Evolutionary conservation across 2,888 invertebrate species (phyloP).

Genomic region (Sminthurinus aureus): DNA sequence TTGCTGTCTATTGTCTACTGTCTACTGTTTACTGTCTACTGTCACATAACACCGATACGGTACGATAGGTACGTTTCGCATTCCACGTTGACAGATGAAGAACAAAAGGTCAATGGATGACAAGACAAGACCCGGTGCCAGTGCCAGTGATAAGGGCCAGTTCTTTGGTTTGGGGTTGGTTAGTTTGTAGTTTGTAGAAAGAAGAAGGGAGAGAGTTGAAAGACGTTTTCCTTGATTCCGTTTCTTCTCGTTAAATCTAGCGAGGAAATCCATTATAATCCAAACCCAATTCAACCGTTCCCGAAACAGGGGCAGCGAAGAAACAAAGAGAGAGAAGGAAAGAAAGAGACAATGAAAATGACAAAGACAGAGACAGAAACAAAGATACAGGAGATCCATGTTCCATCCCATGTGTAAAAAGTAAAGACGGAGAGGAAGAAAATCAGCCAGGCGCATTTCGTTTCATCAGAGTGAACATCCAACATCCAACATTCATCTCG

Average conservation of each 20-base stretch:
- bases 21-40: too few species aligned
- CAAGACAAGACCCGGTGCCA: background rate
- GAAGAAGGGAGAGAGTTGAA: background rate
- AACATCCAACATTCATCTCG: slow-evolving; percentile 16
- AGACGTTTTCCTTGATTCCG: background rate
- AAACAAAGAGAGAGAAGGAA: background rate
- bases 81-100: too few species aligned
- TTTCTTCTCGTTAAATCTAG: slow-evolving; percentile 12
- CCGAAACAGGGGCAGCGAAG: background rate
- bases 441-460: slow-evolving; percentile 22
- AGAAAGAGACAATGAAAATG: too few species aligned
- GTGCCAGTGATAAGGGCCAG: background rate
- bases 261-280: slow-evolving; percentile 32
- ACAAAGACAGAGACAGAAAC: too few species aligned
- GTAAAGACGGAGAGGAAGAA: too few species aligned
- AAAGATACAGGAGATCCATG: background rate
- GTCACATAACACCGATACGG: too few species aligned
- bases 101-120: too few species aligned
- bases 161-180: too few species aligned
- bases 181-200: background rate
- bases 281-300: slow-evolving; percentile 19
- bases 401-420: background rate
- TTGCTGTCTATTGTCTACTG: too few species aligned
- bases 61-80: too few species aligned
- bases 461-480: slow-evolving; percentile 12